Evolutionary conservation across 2,113 vertebrate species (phyloP), one percentile per base, ranked within the genome.

Genomic region (Eretmochelys imbricata): DNA sequence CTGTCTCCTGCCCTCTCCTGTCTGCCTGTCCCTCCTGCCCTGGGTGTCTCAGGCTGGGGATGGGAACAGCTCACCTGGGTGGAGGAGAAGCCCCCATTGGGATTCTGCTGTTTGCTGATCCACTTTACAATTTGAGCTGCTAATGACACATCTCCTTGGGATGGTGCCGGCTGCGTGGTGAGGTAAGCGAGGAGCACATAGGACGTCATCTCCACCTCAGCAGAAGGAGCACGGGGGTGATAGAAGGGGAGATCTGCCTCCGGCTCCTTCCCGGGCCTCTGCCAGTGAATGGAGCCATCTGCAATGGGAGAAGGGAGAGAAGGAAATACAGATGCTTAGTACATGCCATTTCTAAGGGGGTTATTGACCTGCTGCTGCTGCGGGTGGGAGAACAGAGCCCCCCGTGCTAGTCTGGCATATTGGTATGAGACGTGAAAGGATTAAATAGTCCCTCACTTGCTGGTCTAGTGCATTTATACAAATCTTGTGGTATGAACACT

Each of bases 91-190:
- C 98, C 98, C 1, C 98, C 98, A 0, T 2, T 96, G 24, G 98
- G 90, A 31, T 98, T 98, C 97, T 98, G 98, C 84, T 99, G 98
- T 2, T 93, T 85, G 3, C 50, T 91, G 85, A 98, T 75, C 98
- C 98, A 98, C 65, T 87, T 97, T 2, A 97, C 91, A 2, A 97
- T 98, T 0, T 3, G 38, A 0, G 82, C 13, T 1, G 96, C 95
- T 0, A 22, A 16, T 0, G 54, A 38, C 42, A 98, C 90, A 24
- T 98, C 97, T 27, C 97, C 80, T 20, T 85, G 29, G 16, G 91
- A 84, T 0, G 91, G 96, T 14, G 83, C 55, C 0, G 94, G 85
- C 48, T 31, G 42, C 1, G 82, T 79, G 0, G 81, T 90, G 89
- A 98, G 90, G 3, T 90, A 1, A 59, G 97, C 84, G 0, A 98